phyloP scores from a whole-genome alignment of 2,797 vertebrate species.

The Etheostoma perlongum region DNA sequence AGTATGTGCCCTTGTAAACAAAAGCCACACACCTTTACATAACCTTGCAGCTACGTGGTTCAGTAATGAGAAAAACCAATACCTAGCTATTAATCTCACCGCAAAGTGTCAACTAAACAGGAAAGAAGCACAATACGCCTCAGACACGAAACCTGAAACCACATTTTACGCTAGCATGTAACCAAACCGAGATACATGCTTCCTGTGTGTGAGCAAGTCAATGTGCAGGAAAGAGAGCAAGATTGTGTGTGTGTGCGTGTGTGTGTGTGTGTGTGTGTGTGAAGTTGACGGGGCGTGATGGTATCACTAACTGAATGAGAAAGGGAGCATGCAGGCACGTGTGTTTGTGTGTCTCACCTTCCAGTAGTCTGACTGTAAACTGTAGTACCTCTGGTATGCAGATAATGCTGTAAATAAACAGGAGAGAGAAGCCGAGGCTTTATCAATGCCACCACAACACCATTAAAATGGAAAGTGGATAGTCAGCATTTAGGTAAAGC shows the following conservation, averaged over 20 bases:
- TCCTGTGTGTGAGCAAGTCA: conserved; percentile 32
- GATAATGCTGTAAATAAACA: conserved; percentile 93
- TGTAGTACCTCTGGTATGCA: conserved; percentile 99
- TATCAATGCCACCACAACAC: background rate
- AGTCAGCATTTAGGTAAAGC: background rate
- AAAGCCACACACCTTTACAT: background rate
- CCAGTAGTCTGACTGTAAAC: conserved; percentile 99
- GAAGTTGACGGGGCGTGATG: background rate
- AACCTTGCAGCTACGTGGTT: background rate
- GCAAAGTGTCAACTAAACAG: conserved; percentile 4
- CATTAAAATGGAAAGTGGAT: background rate
- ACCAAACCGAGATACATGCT: conserved; percentile 31
- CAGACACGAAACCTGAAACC: conserved; percentile 55
- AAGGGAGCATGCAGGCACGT: background rate
- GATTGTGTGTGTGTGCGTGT: background rate
- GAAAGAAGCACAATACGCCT: conserved; percentile 44
- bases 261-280: background rate
- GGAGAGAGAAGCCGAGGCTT: conserved; percentile 38
- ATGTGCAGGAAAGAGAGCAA: background rate
- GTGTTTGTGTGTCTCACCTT: conserved; percentile 87
- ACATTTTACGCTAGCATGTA: conserved; percentile 22
- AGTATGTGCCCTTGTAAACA: background rate
- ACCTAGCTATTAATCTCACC: conserved; percentile 17
- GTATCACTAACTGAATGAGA: conserved; percentile 1
- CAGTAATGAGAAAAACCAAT: background rate